Conservation (phyloP, 2,888 invertebrate genomes). For the Leptinotarsa haldemani region DNA sequence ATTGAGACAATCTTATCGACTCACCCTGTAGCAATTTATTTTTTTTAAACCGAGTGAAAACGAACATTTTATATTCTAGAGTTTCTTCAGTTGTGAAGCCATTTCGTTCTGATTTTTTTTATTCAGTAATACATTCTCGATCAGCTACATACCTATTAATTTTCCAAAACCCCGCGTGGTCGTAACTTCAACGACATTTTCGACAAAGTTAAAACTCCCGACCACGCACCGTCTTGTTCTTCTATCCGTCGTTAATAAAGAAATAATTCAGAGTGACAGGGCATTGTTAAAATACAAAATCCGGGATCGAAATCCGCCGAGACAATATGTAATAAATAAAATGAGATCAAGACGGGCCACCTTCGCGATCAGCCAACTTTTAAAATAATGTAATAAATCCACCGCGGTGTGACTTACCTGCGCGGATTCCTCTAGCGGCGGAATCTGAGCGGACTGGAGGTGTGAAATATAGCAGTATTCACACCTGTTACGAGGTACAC, state of each 20-base stretch:
- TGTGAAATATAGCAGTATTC: constrained; percentile 26
- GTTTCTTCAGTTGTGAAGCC: neutral
- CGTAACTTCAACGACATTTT: constrained; percentile 20
- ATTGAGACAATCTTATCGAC: too few relatives aligned
- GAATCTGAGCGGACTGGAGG: constrained; percentile 3
- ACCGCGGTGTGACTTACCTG: constrained; percentile 38
- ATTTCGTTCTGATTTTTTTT: neutral
- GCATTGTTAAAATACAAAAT: constrained; percentile 38
- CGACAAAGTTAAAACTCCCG: constrained; percentile 15
- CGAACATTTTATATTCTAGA: neutral
- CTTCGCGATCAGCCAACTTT: constrained; percentile 35
- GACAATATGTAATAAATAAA: constrained; percentile 44
- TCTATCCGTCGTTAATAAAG: constrained; percentile 36
- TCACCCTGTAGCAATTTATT: neutral
- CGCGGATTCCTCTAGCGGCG: constrained; percentile 29
- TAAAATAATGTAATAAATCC: constrained; percentile 38
- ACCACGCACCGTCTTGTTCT: constrained; percentile 12
- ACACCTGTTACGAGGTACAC: constrained; percentile 19
- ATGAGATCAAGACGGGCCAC: constrained; percentile 38
- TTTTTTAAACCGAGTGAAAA: neutral
- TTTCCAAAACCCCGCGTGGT: constrained; percentile 21
- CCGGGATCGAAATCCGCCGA: constrained; percentile 36
- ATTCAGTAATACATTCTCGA: neutral
- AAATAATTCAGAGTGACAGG: constrained; percentile 38
- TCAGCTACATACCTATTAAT: constrained; percentile 3